These are phyloP conservation scores for Enteromius unitaeniatus DNA, from an alignment of 2,797 vertebrate genomes.

Conservation along the genomic window DNA sequence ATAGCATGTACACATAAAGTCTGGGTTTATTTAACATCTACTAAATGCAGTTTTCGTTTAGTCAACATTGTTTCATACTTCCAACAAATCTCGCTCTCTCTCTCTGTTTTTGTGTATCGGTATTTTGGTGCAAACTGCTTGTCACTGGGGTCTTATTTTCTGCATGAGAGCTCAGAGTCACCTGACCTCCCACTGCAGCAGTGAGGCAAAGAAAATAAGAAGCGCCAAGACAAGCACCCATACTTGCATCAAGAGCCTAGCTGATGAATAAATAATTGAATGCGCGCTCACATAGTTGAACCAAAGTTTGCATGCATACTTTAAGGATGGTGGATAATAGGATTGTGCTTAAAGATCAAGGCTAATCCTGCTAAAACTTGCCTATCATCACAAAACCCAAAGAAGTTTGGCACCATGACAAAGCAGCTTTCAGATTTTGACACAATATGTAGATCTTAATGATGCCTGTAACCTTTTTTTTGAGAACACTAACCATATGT, in stretches of 20 bases:
- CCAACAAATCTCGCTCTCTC: background rate
- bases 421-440: conserved; percentile 10
- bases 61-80: background rate
- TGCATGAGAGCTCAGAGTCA: conserved; percentile 16
- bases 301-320: conserved; percentile 3
- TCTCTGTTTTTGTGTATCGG: background rate
- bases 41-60: background rate
- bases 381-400: background rate
- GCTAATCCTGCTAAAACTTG: background rate
- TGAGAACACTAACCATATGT: background rate
- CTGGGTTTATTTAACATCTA: background rate
- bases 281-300: background rate
- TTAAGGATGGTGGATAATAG: background rate
- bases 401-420: background rate
- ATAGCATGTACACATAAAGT: background rate
- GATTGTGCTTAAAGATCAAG: background rate
- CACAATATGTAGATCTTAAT: background rate
- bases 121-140: conserved; percentile 4
- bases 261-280: conserved; percentile 10
- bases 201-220: conserved; percentile 17
- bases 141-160: conserved; percentile 31
- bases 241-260: background rate
- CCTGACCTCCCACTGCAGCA: conserved; percentile 43
- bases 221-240: conserved; percentile 11
- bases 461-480: background rate